Conservation (phyloP, 2,888 invertebrate species). For the Dicycla oo region DNA sequence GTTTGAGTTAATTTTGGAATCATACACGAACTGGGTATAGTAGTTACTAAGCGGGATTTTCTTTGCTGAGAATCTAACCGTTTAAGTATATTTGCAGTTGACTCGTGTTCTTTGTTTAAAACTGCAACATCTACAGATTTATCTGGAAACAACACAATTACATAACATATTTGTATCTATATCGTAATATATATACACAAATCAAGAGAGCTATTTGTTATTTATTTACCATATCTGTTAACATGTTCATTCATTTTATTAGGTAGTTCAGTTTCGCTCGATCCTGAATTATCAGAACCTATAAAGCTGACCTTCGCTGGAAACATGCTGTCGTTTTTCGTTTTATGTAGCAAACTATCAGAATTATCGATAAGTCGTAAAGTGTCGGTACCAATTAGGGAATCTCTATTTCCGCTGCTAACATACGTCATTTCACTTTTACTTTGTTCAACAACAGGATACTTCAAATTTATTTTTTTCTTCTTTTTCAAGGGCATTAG, state of each 20-base stretch:
- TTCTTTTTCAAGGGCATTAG: conserved; percentile 36
- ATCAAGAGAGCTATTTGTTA: not conserved
- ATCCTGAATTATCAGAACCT: conserved; percentile 58
- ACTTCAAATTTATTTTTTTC: conserved; percentile 14
- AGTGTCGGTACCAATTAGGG: conserved; percentile 12
- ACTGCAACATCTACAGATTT: conserved; percentile 59
- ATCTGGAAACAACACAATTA: conserved; percentile 22
- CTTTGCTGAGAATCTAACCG: conserved; percentile 56
- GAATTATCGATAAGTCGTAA: conserved; percentile 6
- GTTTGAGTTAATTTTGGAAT: conserved; percentile 74
- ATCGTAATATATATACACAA: not conserved
- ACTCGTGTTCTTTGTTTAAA: conserved; percentile 64
- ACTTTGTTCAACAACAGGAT: conserved; percentile 8
- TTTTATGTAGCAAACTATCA: conserved; percentile 10
- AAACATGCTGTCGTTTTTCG: conserved; percentile 11
- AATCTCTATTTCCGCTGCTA: conserved; percentile 25
- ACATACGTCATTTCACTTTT: conserved; percentile 5
- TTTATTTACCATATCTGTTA: conserved; percentile 42
- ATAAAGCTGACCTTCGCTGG: conserved; percentile 41
- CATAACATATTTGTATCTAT: not conserved
- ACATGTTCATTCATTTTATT: conserved; percentile 34
- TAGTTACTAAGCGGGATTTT: conserved; percentile 68
- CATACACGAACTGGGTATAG: conserved; percentile 65
- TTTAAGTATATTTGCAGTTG: conserved; percentile 49
- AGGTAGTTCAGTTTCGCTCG: conserved; percentile 56